Evolutionary conservation across 2,113 vertebrate species (phyloP).

Genomic region (Thomomys bottae): DNA sequence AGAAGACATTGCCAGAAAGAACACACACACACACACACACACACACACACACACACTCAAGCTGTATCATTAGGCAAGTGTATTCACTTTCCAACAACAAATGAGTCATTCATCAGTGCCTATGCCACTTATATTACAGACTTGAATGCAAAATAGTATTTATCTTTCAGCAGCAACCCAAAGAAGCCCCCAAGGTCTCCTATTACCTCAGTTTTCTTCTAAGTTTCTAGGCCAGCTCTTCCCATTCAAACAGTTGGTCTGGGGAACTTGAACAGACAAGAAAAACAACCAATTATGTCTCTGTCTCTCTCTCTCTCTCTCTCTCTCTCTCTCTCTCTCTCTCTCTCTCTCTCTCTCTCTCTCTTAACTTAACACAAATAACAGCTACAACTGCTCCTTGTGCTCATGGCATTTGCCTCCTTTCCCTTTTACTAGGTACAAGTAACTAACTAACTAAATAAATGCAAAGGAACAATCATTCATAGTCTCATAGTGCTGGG

Average conservation of each 20-base stretch:
- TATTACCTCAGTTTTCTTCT: constrained; percentile 58
- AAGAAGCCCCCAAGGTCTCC: constrained; percentile 55
- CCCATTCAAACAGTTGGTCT: constrained; percentile 49
- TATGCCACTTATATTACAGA: constrained; percentile 39
- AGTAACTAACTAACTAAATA: neutral
- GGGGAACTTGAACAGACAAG: neutral
- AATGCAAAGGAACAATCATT: neutral
- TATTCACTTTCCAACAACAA: constrained; percentile 81
- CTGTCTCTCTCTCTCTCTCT: neutral
- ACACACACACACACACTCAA: neutral
- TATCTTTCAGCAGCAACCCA: constrained; percentile 19
- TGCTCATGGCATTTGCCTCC: neutral
- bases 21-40: neutral
- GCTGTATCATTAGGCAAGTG: constrained; percentile 70
- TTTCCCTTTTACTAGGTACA: constrained; percentile 40
- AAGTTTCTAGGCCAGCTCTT: constrained; percentile 30
- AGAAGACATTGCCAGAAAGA: constrained; percentile 26
- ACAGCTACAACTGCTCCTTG: neutral
- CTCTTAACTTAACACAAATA: neutral
- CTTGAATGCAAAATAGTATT: constrained; percentile 55
- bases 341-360: neutral
- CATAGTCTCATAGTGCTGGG: neutral
- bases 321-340: neutral
- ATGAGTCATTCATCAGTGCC: constrained; percentile 61
- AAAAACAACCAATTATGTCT: constrained; percentile 37